phyloP scores from a whole-genome alignment of 2,888 invertebrate species.

The Leptinotarsa juncta region DNA sequence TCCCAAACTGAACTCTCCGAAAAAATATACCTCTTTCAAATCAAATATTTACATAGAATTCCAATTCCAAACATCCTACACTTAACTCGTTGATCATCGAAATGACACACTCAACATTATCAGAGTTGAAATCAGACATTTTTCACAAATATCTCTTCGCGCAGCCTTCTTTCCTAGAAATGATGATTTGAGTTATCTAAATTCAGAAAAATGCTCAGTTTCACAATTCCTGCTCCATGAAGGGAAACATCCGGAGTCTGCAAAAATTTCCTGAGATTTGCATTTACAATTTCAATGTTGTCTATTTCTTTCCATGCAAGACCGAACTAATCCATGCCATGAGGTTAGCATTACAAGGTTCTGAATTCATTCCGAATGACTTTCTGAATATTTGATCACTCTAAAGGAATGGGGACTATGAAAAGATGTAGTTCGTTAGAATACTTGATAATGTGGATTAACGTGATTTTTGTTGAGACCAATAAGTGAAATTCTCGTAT shows the following conservation, averaged over 20 bases:
- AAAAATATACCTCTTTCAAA: no score
- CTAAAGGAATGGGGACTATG: conserved; percentile 20
- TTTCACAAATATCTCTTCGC: no score
- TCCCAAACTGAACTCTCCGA: no score
- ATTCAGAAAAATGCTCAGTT: neutral
- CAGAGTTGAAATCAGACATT: no score
- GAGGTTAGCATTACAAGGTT: conserved; percentile 29
- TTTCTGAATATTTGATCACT: conserved; percentile 33
- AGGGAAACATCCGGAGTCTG: conserved; percentile 4
- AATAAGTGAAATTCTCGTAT: no score
- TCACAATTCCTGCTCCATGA: conserved; percentile 7
- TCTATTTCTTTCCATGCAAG: conserved; percentile 26
- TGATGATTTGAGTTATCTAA: neutral
- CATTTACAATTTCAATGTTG: conserved; percentile 19
- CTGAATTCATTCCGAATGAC: conserved; percentile 31
- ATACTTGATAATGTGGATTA: neutral
- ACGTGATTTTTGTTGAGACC: neutral
- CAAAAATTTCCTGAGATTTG: conserved; percentile 11
- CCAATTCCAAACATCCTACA: no score
- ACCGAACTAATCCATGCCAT: conserved; percentile 20
- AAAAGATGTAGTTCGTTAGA: conserved; percentile 19
- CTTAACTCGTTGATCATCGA: no score
- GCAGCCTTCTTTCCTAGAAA: neutral
- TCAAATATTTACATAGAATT: no score
- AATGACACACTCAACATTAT: no score